Base-by-base conservation (phyloP, 37 sponge, comb jelly and placozoan genomes). In the Petrosia ficiformis region DNA sequence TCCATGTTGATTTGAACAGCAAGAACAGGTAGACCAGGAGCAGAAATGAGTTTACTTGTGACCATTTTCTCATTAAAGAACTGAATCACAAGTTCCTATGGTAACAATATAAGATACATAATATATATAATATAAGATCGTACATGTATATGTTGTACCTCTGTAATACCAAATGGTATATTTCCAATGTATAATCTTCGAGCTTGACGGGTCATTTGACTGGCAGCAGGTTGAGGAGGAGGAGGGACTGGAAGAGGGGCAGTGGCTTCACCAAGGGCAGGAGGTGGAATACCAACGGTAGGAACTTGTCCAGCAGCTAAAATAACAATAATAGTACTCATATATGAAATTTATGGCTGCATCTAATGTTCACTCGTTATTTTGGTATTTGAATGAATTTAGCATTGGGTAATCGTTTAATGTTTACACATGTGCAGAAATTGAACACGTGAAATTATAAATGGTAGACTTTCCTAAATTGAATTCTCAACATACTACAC, bases 1-100 rank as follows among this genome's bases (percentile, higher is more conserved):
- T 99, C 99, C 81, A 93, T 88, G 57, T 99, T 99, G 79, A 99
- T 95, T 79, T 99, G 99, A 25, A 87, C 89, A 26, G 96, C 93
- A 39, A 99, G 70, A 0, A 93, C 96, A 59, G 99, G 99, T 75
- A 87, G 75, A 3, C 99, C 99, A 14, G 96, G 89, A 52, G 99
- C 99, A 36, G 89, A 83, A 19, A 76, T 60, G 11, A 99, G 74
- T 0, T 75, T 70, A 19, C 90, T 67, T 31, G 85, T 85, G 1
- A 68, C 60, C 96, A 99, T 95, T 81, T 99, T 92, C 72, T 90
- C 94, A 73, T 99, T 99, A 75, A 99, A 93, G 79, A 93, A 95
- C 26, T 88, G 80, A 10, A 93, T 57, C 92, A 99, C 88, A 5
- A 84, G 82, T 30, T 99, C 96, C 75, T 83, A 39, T 32, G n/a